phyloP scores from a whole-genome alignment of 35 echinoderm and acorn worm genomes.

The Stichopus chloronotus region DNA sequence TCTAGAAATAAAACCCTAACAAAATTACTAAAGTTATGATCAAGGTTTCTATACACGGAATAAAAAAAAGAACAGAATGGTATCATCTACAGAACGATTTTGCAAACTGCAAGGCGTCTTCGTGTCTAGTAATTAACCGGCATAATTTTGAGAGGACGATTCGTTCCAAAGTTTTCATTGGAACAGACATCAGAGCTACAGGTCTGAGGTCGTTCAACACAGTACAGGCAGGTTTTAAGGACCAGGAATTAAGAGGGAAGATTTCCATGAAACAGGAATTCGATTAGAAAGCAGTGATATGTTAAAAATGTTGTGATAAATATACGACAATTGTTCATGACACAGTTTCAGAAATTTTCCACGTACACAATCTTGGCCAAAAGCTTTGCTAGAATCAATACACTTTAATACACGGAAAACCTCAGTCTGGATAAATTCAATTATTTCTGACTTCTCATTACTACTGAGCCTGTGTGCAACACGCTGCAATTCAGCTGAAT shows the following conservation, averaged over 20 bases:
- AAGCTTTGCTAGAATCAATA: background rate
- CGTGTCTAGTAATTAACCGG: background rate
- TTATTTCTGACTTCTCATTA: background rate
- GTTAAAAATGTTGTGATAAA: background rate
- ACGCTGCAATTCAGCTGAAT: conserved; percentile 14
- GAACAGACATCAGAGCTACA: background rate
- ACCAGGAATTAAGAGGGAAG: background rate
- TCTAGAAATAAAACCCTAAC: background rate
- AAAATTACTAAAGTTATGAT: background rate
- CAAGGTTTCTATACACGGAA: background rate
- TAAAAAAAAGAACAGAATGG: background rate
- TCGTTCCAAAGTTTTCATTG: background rate
- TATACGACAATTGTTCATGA: conserved; percentile 8
- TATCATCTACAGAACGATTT: conserved; percentile 1
- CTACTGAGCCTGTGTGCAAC: background rate
- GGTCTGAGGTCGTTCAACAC: background rate
- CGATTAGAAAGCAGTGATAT: background rate
- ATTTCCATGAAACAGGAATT: background rate
- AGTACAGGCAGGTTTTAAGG: background rate
- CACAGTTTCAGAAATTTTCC: background rate
- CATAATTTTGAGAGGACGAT: background rate
- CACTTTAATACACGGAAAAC: background rate
- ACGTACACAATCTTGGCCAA: background rate
- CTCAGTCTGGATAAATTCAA: background rate
- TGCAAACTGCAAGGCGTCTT: no score